Base-by-base conservation (phyloP, 2,888 invertebrate genomes). In the Tridacna crocea region DNA sequence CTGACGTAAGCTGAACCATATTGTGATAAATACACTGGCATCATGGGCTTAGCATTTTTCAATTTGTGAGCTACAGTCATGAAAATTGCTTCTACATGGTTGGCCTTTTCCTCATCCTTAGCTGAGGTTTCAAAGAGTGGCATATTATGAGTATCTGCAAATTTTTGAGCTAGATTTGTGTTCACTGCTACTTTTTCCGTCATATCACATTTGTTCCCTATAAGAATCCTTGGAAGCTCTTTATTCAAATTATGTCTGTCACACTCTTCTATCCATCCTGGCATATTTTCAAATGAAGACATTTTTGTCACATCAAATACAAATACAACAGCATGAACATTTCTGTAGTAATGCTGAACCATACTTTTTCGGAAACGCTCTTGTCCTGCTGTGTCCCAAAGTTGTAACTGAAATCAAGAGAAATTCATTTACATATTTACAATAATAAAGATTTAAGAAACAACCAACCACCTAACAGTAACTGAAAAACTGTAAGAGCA, bases 81-180 rank as follows among this genome's bases (percentile, higher is more conserved):
- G 94, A 97, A 97, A 90, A 97, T 97, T 0, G 97, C 96, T 91
- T 97, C 97, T 63, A 97, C 97, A 92, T 96, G 97, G 94, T 97
- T 96, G 85, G 96, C 96, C 90, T 96, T 96, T 0, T 96, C 96
- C 92, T 97, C 97, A 87, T 97, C 95, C 82, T 96, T 96, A 0
- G 97, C 97, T 0, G 97, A 97, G 13, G 97, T 97, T 94, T 97
- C 97, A 94, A 97, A 97, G 79, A 97, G 93, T 95, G 97, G 97
- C 97, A 97, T 97, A 89, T 94, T 94, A 88, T 95, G 90, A 15
- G 90, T 83, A 78, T 94, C 94, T 6, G 94, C 94, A 91, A 94
- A 94, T 82, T 96, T 95, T 94, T 97, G 97, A 0, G 97, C 97
- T 82, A 96, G 95, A 72, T 96, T 96, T 8, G 96, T 97, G 78